A percentile compares a stretch with the other conserved stretches of the same genome.
Conservation (phyloP, 1,140 invertebrate species). For the Drosophila miranda region DNA sequence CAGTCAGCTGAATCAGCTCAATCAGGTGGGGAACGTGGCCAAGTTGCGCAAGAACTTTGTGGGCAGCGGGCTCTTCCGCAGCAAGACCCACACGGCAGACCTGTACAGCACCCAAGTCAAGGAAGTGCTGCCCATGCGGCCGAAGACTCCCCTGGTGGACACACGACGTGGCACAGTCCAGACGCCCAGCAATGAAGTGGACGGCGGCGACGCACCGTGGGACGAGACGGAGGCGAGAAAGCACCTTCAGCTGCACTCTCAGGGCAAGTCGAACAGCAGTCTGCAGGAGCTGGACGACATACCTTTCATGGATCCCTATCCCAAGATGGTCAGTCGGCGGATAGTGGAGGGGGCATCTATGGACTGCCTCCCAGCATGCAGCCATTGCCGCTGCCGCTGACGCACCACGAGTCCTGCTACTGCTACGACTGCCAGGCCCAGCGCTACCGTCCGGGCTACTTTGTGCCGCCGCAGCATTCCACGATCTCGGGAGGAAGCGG, state of each 20-base stretch:
- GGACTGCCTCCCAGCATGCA: conserved; percentile 73
- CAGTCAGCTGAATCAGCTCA: conserved; percentile 19
- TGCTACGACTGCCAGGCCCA: conserved; percentile 80
- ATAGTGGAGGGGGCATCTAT: conserved; percentile 58
- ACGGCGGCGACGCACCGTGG: conserved; percentile 26
- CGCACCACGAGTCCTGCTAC: conserved; percentile 77
- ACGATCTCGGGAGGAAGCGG: conserved; percentile 12
- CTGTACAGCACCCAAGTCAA: conserved; percentile 90
- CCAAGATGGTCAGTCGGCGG: conserved; percentile 76
- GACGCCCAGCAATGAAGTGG: conserved; percentile 76
- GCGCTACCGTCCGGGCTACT: conserved; percentile 69
- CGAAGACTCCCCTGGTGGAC: conserved; percentile 92
- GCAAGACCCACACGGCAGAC: conserved; percentile 95
- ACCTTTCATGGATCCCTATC: conserved; percentile 81
- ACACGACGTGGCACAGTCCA: conserved; percentile 83
- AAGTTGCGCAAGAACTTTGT: conserved; percentile 78
- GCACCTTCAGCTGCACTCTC: conserved; percentile 46
- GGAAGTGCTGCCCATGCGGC: conserved; percentile 88
- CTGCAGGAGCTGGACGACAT: conserved; percentile 78
- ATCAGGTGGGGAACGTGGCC: conserved; percentile 57
- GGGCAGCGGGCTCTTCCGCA: conserved; percentile 85
- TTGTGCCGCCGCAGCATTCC: conserved; percentile 42
- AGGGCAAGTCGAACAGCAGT: conserved; percentile 75
- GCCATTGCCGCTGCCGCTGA: conserved; percentile 55
- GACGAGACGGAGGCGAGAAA: conserved; percentile 42